Evolutionary conservation across 2,113 vertebrate species (phyloP).

Genomic region (Ptychochromis oligacanthus): DNA sequence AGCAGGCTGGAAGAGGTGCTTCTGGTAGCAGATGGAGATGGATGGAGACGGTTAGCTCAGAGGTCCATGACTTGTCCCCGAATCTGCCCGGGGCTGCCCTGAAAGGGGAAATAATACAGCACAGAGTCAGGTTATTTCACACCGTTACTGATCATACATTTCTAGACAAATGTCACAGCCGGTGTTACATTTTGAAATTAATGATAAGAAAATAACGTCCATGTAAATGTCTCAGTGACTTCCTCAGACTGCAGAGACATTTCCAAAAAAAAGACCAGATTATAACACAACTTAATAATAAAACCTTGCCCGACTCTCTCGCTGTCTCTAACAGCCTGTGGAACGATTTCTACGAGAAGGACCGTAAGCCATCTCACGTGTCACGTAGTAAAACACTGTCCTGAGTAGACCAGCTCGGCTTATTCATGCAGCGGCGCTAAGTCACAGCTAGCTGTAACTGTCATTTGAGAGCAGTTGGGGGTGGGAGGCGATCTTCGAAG

Average conservation of each 20-base stretch:
- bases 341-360: neutral
- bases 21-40: conserved; percentile 64
- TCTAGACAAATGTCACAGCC: neutral
- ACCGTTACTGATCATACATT: neutral
- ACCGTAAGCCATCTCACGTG: neutral
- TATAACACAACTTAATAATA: too few relatives aligned
- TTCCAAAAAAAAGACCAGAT: neutral
- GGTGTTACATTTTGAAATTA: neutral
- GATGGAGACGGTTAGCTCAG: conserved; percentile 80
- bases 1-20: conserved; percentile 73
- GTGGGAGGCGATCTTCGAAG: too few relatives aligned
- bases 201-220: neutral
- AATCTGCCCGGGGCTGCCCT: conserved; percentile 60
- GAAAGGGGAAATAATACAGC: conserved; percentile 11
- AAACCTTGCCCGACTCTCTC: neutral
- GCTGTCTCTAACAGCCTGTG: neutral
- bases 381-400: too few relatives aligned
- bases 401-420: too few relatives aligned
- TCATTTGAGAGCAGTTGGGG: too few relatives aligned
- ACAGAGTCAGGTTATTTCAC: neutral
- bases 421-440: neutral
- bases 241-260: too few relatives aligned
- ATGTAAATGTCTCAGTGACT: too few relatives aligned
- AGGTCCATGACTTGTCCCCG: conserved; percentile 79
- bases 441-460: neutral